Base-by-base conservation (phyloP, 2,888 invertebrate genomes). In the Tetheella fluctuosa region DNA sequence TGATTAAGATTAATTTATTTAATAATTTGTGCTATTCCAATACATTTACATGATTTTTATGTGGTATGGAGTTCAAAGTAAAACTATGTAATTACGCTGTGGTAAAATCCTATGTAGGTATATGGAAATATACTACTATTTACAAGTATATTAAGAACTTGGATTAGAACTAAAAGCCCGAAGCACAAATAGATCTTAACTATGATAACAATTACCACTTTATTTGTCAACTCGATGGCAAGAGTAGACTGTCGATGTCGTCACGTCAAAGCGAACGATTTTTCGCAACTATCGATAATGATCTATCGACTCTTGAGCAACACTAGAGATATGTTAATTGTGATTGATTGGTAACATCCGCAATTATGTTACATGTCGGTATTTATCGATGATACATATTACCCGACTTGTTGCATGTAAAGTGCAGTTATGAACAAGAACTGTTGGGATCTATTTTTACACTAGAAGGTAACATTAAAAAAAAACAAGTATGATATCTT, bases 271-370 rank as follows among this genome's bases (percentile, higher is more conserved):
- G n/a, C 39, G 39, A 13, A 2, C 54, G n/a, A 54, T 37, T 37
- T 37, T 17, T 15, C 17, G 34, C 55, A 23, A 55, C 34, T 23
- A 54, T n/a, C 30, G 30, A 30, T n/a, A 54, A 25, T 53, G n/a
- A 53, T 53, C 23, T 34, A 55, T 55, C 54, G 54, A 34, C 17
- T 6, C 17, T 55, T 55, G 20, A 13, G 55, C 34, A 55, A 55
- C 55, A 34, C 48, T 48, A 77, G 71, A 77, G 71, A 75, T 48
- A 48, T 72, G 71, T 69, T 74, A 84, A 85, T 85, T 72, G 75
- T 78, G 76, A 85, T 81, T 80, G 84, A 86, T 84, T 76, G 80
- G 73, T 63, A 60, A 76, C 81, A 84, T 86, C 86, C 85, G 84
- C 74, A 70, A 76, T 74, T 71, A 60, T 67, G 63, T 58, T 17